phyloP scores from a whole-genome alignment of 2,888 invertebrate genomes.

The Drosophila parthenogenetica region DNA sequence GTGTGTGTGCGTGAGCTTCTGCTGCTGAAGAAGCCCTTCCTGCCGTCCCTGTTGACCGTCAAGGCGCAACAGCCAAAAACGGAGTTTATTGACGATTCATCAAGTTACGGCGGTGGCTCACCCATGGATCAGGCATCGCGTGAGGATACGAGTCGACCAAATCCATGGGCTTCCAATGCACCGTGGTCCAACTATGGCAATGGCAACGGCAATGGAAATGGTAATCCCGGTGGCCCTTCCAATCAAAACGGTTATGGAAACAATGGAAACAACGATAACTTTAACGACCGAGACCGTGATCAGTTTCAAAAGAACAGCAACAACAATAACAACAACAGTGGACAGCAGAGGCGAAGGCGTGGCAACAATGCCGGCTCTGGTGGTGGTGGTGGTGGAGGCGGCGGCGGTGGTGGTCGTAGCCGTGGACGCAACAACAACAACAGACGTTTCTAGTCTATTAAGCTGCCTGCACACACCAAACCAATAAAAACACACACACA shows the following conservation, averaged over 20 bases:
- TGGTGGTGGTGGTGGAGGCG: constrained; percentile 53
- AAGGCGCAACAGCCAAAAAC: constrained; percentile 80
- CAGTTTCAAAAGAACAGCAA: constrained; percentile 46
- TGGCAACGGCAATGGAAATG: constrained; percentile 38
- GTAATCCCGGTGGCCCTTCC: constrained; percentile 23
- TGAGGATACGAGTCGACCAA: constrained; percentile 65
- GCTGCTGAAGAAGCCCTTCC: constrained; percentile 80
- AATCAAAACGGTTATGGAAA: constrained; percentile 52
- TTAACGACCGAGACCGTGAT: constrained; percentile 31
- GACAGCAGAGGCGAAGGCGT: constrained; percentile 67
- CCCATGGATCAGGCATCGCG: constrained; percentile 60
- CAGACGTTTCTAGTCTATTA: constrained; percentile 73
- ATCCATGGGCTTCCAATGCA: constrained; percentile 70
- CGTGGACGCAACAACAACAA: constrained; percentile 73
- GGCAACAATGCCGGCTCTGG: constrained; percentile 59
- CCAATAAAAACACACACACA: constrained; percentile 37
- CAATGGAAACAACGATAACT: constrained; percentile 48
- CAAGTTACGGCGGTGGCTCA: constrained; percentile 44
- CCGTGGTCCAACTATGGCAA: constrained; percentile 71
- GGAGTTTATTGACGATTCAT: constrained; percentile 60
- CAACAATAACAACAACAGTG: constrained; percentile 44
- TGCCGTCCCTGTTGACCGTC: constrained; percentile 77
- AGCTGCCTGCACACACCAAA: constrained; percentile 13
- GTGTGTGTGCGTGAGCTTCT: constrained; percentile 82
- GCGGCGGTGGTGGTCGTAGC: constrained; percentile 46